Evolutionary conservation across 2,113 vertebrate species (phyloP), one percentile per base, ranked within the genome.

Genomic region (Chloropsis cyanopogon): DNA sequence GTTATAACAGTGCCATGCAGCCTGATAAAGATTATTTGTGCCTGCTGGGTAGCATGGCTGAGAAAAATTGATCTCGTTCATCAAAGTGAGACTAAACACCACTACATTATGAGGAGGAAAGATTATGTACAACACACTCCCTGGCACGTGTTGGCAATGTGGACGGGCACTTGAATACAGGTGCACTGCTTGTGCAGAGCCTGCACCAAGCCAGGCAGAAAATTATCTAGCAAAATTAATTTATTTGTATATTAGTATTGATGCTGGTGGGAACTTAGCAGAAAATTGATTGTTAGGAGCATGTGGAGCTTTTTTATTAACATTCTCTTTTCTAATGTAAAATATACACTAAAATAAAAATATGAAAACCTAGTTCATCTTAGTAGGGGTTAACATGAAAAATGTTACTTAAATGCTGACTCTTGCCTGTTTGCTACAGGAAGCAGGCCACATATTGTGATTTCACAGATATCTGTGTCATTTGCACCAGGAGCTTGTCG

Each of bases 301-400:
- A 96, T 94, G 95, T 90, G 86, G 88, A 96, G 95, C 92, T 96
- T 96, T 96, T 96, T 73, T 95, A 97, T 95, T 95, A 95, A 96
- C 92, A 77, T 94, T 96, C 79, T 95, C 92, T 95, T 95, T 95
- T 92, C 94, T 95, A 94, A 95, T 94, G 96, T 96, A 97, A 94
- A 90, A 76, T 93, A 94, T 68, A 96, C 94, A 94, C 90, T 86
- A 93, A 94, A 96, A 95, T 97, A 95, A 95, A 97, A 92, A 64
- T 94, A 70, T 88, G 44, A 95, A 89, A 95, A 91, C 71, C 87
- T 93, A 91, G 84, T 95, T 90, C 57, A 91, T 86, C 59, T 89
- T 86, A 54, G 44, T 77, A 94, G 89, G 86, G 88, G 37, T 85
- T 86, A 85, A 91, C 90, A 57, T 91, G 79, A 59, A 84, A 92